Evolutionary conservation across 2,888 invertebrate genomes (phyloP).

Genomic region (Caenorhabditis sinica): DNA sequence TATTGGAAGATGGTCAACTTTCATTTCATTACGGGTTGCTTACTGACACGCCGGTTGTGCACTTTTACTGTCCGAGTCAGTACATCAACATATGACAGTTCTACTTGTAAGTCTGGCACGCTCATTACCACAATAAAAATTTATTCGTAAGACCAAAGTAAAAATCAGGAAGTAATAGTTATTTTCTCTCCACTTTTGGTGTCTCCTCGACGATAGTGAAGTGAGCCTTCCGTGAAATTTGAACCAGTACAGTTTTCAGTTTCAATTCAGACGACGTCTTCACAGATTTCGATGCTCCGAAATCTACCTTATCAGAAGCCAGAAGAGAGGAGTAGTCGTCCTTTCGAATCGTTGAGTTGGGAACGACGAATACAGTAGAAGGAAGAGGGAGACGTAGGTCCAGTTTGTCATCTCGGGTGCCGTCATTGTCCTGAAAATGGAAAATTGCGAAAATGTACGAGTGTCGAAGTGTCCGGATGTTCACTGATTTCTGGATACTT

Average conservation of each 20-base stretch:
- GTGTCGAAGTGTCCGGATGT: too few relatives aligned
- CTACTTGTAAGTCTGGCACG: too few relatives aligned
- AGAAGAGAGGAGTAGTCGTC: constrained; percentile 72
- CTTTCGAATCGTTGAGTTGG: constrained; percentile 72
- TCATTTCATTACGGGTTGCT: too few relatives aligned
- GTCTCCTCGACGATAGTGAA: constrained; percentile 86
- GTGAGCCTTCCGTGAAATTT: constrained; percentile 66
- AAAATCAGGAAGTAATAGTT: too few relatives aligned
- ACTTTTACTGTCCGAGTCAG: too few relatives aligned
- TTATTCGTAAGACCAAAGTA: too few relatives aligned
- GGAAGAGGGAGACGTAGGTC: constrained; percentile 87
- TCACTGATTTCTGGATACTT: too few relatives aligned
- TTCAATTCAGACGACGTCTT: constrained; percentile 15
- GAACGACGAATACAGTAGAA: constrained; percentile 86
- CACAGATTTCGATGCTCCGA: constrained; percentile 61
- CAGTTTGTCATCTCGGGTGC: constrained; percentile 85
- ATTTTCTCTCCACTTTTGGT: constrained; percentile 86
- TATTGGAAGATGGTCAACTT: too few relatives aligned
- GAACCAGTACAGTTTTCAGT: constrained; percentile 68
- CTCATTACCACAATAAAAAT: too few relatives aligned
- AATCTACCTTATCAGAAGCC: constrained; percentile 74
- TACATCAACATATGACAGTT: too few relatives aligned
- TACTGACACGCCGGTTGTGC: too few relatives aligned
- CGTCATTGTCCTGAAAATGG: constrained; percentile 70
- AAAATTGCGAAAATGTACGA: too few relatives aligned